Evolutionary conservation across 2,113 vertebrate genomes (phyloP).

Genomic region (Rhynchomys soricoides): DNA sequence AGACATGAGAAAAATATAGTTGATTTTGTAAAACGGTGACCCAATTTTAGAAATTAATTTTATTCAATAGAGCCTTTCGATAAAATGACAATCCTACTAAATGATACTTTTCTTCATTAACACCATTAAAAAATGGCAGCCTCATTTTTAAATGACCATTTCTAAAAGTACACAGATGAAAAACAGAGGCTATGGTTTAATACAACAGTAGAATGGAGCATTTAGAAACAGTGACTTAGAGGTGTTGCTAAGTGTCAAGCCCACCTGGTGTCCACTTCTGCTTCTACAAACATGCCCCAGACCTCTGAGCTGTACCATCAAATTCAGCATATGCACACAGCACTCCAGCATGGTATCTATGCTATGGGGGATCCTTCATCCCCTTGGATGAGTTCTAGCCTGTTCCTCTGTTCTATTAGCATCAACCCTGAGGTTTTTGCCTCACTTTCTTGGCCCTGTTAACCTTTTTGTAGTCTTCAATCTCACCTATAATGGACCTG

Average conservation of each 20-base stretch:
- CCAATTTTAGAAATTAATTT: constrained; percentile 2
- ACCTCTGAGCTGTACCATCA: background rate
- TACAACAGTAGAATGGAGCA: background rate
- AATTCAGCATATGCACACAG: background rate
- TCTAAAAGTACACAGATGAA: constrained; percentile 3
- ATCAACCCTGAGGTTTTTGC: background rate
- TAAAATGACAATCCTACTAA: background rate
- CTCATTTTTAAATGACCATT: background rate
- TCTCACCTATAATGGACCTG: background rate
- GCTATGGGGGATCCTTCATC: background rate
- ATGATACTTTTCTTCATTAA: background rate
- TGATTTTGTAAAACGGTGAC: background rate
- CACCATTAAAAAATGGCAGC: background rate
- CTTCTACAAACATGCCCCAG: background rate
- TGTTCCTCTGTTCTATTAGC: background rate
- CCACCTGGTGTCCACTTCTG: background rate
- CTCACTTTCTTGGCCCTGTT: background rate
- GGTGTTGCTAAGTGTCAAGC: background rate
- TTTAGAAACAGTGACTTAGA: background rate
- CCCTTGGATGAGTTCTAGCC: background rate
- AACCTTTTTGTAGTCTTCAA: background rate
- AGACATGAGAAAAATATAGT: background rate
- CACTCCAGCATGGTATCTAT: background rate
- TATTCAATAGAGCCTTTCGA: constrained; percentile 32
- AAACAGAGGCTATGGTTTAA: background rate